Base-by-base conservation (phyloP, 2,888 invertebrate species). In the Polylopha cassiicola region DNA sequence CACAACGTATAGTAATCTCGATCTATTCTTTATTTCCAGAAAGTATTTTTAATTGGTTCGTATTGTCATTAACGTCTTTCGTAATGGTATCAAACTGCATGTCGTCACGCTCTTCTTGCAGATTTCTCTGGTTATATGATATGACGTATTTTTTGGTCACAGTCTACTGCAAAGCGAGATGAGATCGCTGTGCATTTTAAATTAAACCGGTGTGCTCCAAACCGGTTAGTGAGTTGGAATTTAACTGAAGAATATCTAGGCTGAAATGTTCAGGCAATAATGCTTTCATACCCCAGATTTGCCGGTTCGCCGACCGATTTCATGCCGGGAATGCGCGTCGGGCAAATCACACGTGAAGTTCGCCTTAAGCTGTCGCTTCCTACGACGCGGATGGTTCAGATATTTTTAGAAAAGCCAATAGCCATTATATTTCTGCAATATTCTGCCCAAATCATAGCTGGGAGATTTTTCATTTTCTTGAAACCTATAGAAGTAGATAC, bases 251-350 rank as follows among this genome's bases (percentile, higher is more conserved):
- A 52, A 59, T 61, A 58, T 61, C 46, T 54, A 49, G 55, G 63
- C 55, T 58, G 58, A 71, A 70, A 73, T 64, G 53, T 65, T 61
- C 65, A 54, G 58, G 61, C 62, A 63, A 66, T 65, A n/a, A 63
- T 71, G 62, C 49, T 70, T 71, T 73, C 73, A 67, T 79, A 80
- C 55, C 79, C 81, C 54, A 82, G 72, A 74, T 81, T 76, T 73
- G 68, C 63, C 70, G 77, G 79, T 78, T 81, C 79, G 73, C 65
- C 72, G 73, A 70, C 73, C 77, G 74, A 78, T 79, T 79, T 72
- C 70, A 62, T 72, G 66, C 64, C 46, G 59, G 63, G 55, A 67
- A 64, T 61, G 63, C 57, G 58, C 52, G 48, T 49, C 61, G 61
- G 58, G 61, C 61, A 67, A 68, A 73, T 76, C 70, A 67, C 73